Evolutionary conservation across 64 coral and sea anemone genomes (phyloP).

Genomic region (Pachyseris speciosa): DNA sequence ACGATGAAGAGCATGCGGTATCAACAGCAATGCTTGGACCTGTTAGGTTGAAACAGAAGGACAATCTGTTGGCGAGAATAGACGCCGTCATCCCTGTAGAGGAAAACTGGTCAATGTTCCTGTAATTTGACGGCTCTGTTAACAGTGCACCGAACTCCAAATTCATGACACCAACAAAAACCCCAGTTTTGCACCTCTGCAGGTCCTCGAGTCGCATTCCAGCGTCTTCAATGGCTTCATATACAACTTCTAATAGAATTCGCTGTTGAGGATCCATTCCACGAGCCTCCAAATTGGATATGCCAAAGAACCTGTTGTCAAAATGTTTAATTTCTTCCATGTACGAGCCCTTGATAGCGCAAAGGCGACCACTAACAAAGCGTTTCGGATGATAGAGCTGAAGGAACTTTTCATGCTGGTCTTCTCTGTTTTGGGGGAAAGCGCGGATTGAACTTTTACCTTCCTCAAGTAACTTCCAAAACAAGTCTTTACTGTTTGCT

Average conservation of each 20-base stretch:
- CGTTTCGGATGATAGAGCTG: constrained; percentile 48
- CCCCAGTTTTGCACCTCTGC: constrained; percentile 63
- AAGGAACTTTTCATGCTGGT: constrained; percentile 4
- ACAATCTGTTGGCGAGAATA: constrained; percentile 37
- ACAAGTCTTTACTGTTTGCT: constrained; percentile 60
- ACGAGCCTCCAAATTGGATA: constrained; percentile 64
- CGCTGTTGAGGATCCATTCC: constrained; percentile 76
- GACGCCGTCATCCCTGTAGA: neutral
- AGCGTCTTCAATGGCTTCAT: constrained; percentile 64
- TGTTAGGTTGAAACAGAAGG: constrained; percentile 46
- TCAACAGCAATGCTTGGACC: constrained; percentile 74
- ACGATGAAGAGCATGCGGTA: constrained; percentile 80
- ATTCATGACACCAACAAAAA: constrained; percentile 83
- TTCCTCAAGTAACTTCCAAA: constrained; percentile 75
- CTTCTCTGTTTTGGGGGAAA: constrained; percentile 57
- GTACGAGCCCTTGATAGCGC: constrained; percentile 58
- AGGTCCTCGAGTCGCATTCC: constrained; percentile 56
- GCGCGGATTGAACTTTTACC: constrained; percentile 22
- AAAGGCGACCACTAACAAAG: constrained; percentile 61
- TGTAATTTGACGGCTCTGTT: neutral
- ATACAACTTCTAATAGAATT: constrained; percentile 68
- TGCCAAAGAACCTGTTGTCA: constrained; percentile 67
- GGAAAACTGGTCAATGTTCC: constrained; percentile 56
- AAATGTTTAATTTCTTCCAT: constrained; percentile 60
- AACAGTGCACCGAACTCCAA: constrained; percentile 31